phyloP scores from a whole-genome alignment of 2,888 invertebrate species.

The Hirtodrosophila trivittata region DNA sequence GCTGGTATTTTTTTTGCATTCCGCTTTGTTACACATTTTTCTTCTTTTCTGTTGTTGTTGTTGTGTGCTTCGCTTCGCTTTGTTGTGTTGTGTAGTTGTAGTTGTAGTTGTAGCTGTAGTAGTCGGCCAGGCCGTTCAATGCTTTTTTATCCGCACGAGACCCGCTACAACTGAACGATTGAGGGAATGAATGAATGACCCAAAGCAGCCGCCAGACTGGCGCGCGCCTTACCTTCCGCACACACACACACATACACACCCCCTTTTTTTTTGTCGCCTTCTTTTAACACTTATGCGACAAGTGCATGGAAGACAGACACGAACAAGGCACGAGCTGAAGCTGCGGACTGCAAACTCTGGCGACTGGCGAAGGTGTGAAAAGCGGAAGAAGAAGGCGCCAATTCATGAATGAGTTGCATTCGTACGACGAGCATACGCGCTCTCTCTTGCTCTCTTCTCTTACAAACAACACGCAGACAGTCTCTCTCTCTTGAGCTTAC shows the following conservation, averaged over 20 bases:
- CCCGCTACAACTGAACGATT: constrained; percentile 28
- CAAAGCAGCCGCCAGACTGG: constrained; percentile 53
- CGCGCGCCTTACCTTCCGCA: constrained; percentile 41
- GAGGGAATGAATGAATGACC: constrained; percentile 44
- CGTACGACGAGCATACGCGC: constrained; percentile 9
- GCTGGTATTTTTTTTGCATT: constrained; percentile 35
- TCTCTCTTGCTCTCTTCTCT: constrained; percentile 6
- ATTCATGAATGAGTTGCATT: constrained; percentile 68
- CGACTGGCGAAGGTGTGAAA: constrained; percentile 55
- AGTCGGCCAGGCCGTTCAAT: constrained; percentile 15
- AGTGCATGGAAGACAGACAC: constrained; percentile 24
- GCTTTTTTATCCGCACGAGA: constrained; percentile 59
- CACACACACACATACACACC: not conserved
- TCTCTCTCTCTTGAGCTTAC: constrained; percentile 3
- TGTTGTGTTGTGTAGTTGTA: constrained; percentile 7
- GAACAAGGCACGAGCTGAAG: constrained; percentile 27
- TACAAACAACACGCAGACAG: not conserved
- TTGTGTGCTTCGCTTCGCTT: not conserved
- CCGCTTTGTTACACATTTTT: constrained; percentile 24
- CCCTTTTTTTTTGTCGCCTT: not conserved
- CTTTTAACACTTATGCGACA: constrained; percentile 13
- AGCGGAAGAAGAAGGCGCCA: constrained; percentile 59
- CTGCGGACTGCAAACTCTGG: constrained; percentile 1
- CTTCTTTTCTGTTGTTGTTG: constrained; percentile 19
- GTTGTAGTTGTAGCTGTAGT: constrained; percentile 18